Conservation (phyloP, 2,888 invertebrate species). For the Chesias legatella region DNA sequence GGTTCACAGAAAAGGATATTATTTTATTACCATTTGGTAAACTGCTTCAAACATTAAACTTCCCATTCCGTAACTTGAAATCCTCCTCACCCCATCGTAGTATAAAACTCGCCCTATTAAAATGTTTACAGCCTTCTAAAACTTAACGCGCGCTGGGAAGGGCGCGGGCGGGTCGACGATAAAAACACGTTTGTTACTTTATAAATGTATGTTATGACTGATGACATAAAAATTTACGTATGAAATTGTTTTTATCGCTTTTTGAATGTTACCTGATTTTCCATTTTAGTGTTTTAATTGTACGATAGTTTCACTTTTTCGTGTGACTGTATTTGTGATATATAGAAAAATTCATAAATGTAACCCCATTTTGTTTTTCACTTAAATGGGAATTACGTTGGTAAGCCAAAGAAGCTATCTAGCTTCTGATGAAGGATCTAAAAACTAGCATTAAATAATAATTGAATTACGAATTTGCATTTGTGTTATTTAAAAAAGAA, state of each 20-base stretch:
- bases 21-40: too few species aligned
- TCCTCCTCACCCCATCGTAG: slow-evolving; percentile 36
- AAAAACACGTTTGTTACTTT: slow-evolving; percentile 42
- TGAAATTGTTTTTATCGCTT: slow-evolving; percentile 30
- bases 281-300: slow-evolving; percentile 14
- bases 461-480: too few species aligned
- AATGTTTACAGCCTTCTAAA: slow-evolving; percentile 63
- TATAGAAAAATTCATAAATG: too few species aligned
- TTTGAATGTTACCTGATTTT: slow-evolving; percentile 28
- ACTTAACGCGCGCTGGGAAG: slow-evolving; percentile 41
- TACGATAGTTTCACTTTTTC: slow-evolving; percentile 11
- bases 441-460: too few species aligned
- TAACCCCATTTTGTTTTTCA: too few species aligned
- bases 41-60: too few species aligned
- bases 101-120: slow-evolving; percentile 73
- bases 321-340: background rate
- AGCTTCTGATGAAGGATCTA: too few species aligned
- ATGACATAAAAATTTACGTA: slow-evolving; percentile 29
- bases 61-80: too few species aligned
- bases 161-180: slow-evolving; percentile 36
- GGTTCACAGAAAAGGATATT: too few species aligned
- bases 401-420: too few species aligned
- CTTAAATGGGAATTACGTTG: too few species aligned
- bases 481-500: too few species aligned
- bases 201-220: slow-evolving; percentile 34